Evolutionary conservation across 2,113 vertebrate species (phyloP), one percentile per base, ranked within the genome.

Genomic region (Morone chrysops): DNA sequence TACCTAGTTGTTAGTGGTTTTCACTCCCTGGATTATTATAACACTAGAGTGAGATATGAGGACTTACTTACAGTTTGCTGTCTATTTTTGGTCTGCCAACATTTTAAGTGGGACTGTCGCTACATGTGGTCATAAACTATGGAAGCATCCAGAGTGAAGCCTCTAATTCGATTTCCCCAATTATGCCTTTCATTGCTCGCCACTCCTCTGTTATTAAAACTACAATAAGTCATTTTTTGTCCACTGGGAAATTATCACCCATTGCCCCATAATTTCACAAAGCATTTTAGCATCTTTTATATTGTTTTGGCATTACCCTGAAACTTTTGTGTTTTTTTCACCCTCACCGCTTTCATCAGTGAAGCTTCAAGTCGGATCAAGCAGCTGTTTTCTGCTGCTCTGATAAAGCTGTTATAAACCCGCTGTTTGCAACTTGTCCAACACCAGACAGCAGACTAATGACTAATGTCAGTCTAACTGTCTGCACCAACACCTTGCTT

Each of bases 141-240:
- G 0, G 4, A n/a, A 51, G 0, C 40, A 66, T 14, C 22, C 51
- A 40, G 31, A 70, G 20, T 11, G 6, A 40, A 75, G 25, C 41
- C 31, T 73, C 18, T 65, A 77, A 81, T 83, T 80, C 45, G 5
- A 18, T 69, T 56, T 63, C 13, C 62, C n/a, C 25, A 25, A 8
- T 47, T 14, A 16, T 38, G 1, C 13, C 9, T 25, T 6, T 59
- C 18, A 54, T 45, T 51, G 1, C n/a, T 63, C 1, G 0, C 0
- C 16, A 6, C 25, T 65, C 14, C 60, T 71, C 16, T 22, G 11
- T 36, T 22, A 51, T 83, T 65, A 59, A 63, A 50, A n/a, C 12
- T 36, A 43, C 17, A 71, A n/a, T 53, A 48, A 38, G 43, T 40
- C 0, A 14, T 1, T 40, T 38, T 57, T 17, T 66, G 22, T 45